These are phyloP conservation scores for Camponotus vicinus DNA, from an alignment of 1,140 invertebrate species.

Conservation along the genomic window DNA sequence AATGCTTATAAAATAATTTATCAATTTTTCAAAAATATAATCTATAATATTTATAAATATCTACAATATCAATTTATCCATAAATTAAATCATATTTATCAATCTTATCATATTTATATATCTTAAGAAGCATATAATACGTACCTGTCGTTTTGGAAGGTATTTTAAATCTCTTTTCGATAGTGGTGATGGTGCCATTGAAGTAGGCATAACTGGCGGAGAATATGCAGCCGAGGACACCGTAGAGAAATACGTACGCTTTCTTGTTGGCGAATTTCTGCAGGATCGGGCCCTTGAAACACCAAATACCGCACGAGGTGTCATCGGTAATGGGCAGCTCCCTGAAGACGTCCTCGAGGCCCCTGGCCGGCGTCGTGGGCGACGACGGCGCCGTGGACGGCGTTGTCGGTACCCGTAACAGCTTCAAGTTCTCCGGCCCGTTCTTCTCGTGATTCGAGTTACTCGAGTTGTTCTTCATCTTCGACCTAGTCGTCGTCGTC, in stretches of 20 bases:
- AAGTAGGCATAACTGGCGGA: constrained; percentile 92
- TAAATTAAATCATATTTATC: too few species aligned
- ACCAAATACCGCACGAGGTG: constrained; percentile 89
- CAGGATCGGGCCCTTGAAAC: constrained; percentile 86
- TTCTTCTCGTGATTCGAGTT: constrained; percentile 79
- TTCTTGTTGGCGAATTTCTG: constrained; percentile 92
- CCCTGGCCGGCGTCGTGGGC: constrained; percentile 78
- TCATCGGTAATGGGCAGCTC: constrained; percentile 88
- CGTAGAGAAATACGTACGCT: constrained; percentile 91
- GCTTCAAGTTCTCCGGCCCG: constrained; percentile 80
- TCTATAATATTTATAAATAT: too few species aligned
- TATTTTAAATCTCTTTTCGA: constrained; percentile 94
- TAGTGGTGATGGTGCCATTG: constrained; percentile 92
- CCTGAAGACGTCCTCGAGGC: constrained; percentile 86
- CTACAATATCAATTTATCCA: too few species aligned
- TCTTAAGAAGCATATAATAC: neutral
- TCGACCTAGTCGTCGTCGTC: constrained; percentile 47
- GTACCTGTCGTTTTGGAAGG: constrained; percentile 91
- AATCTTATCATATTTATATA: too few species aligned
- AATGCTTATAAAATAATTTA: too few species aligned
- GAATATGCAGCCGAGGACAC: constrained; percentile 90
- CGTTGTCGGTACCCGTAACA: constrained; percentile 78
- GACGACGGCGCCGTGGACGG: constrained; percentile 74
- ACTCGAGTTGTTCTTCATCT: constrained; percentile 75
- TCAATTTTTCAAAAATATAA: too few species aligned